These are phyloP conservation scores for Nyctibius grandis DNA, from an alignment of 2,797 vertebrate genomes.

Conservation along the genomic window DNA sequence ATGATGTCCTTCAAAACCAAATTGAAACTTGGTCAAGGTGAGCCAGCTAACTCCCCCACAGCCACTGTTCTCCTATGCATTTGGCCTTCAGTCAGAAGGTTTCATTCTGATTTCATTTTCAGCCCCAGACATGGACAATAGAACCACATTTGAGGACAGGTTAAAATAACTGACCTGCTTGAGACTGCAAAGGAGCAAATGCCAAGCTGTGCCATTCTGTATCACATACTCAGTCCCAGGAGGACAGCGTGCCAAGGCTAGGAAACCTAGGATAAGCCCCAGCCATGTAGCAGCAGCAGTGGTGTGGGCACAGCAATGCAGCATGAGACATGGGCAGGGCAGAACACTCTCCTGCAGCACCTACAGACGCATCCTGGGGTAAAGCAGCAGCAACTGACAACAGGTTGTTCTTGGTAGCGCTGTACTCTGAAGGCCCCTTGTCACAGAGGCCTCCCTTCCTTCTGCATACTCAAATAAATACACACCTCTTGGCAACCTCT, in stretches of 20 bases:
- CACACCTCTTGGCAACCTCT: not conserved
- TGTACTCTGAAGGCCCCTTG: not conserved
- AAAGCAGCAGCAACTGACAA: not conserved
- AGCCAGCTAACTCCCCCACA: not conserved
- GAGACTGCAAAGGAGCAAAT: not conserved
- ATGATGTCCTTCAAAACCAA: not conserved
- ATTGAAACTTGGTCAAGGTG: not conserved
- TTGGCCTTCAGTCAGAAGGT: not conserved
- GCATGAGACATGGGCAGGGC: not conserved
- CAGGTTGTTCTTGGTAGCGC: not conserved
- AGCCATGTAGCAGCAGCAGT: not conserved
- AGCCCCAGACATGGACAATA: rapidly evolving
- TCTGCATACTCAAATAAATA: not conserved
- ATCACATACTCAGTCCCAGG: not conserved
- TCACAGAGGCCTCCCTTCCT: not conserved
- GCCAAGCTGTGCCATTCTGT: not conserved
- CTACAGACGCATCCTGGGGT: not conserved
- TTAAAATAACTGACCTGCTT: not conserved
- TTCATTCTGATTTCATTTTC: not conserved
- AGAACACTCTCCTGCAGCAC: not conserved
- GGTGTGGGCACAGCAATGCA: not conserved
- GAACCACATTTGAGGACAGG: not conserved
- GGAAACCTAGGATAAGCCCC: not conserved
- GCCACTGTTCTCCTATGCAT: not conserved
- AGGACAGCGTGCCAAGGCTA: not conserved